Percentiles rank a stretch among this genome's conserved stretches.
Conservation (phyloP, 2,797 vertebrate genomes). For the Phylloscopus collybita region DNA sequence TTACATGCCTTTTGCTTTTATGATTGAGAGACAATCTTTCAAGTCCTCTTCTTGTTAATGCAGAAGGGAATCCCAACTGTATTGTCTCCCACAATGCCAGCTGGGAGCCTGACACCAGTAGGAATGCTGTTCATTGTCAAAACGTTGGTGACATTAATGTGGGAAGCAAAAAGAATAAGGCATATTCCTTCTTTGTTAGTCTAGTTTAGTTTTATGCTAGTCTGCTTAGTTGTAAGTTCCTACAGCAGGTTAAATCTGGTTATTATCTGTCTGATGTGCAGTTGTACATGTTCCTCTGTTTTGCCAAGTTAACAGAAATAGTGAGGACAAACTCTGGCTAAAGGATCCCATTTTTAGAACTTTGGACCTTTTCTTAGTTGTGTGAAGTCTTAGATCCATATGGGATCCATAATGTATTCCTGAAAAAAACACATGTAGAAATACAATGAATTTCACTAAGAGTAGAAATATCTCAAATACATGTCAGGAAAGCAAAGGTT, state of each 20-base stretch:
- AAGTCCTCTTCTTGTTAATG: background rate
- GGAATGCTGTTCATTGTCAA: background rate
- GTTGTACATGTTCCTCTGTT: background rate
- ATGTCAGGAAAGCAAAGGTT: background rate
- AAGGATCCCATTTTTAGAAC: background rate
- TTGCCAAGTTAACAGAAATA: background rate
- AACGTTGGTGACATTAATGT: background rate
- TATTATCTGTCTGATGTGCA: background rate
- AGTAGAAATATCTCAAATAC: background rate
- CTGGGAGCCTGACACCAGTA: background rate
- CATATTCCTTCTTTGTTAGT: background rate
- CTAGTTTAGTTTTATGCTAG: background rate
- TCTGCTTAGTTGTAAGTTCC: background rate
- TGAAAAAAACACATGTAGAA: background rate
- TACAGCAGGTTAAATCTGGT: background rate
- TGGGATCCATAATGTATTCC: background rate
- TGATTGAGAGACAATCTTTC: background rate
- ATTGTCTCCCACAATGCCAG: background rate
- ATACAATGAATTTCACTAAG: background rate
- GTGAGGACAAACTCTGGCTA: background rate
- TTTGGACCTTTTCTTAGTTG: background rate
- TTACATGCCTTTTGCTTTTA: background rate
- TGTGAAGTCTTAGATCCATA: background rate
- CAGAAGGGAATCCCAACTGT: background rate
- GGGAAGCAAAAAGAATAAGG: background rate